Evolutionary conservation across 2,888 invertebrate genomes (phyloP).

Genomic region (Stenodera caucasica): DNA sequence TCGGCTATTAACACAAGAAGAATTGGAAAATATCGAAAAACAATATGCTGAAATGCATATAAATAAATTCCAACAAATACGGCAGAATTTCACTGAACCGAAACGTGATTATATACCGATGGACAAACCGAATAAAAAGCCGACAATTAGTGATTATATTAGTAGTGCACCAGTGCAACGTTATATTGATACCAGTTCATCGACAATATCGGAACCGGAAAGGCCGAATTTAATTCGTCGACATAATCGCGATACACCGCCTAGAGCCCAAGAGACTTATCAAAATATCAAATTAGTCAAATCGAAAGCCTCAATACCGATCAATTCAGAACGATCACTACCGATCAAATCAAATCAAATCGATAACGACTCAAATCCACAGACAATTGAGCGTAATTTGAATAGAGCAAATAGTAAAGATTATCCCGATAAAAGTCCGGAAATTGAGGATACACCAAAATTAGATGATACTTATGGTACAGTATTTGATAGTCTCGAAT

Average conservation of each 20-base stretch:
- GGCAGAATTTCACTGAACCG: slow-evolving; percentile 41
- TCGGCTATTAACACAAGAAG: slow-evolving; percentile 16
- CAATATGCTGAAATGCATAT: slow-evolving; percentile 48
- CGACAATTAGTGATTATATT: slow-evolving; percentile 39
- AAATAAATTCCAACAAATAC: slow-evolving; percentile 44
- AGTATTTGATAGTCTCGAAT: slow-evolving; percentile 45
- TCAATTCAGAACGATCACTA: slow-evolving; percentile 50
- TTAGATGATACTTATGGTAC: slow-evolving; percentile 49
- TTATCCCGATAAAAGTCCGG: slow-evolving; percentile 15
- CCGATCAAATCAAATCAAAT: slow-evolving; percentile 49
- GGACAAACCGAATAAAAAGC: slow-evolving; percentile 38
- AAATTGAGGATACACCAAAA: slow-evolving; percentile 15
- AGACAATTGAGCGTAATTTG: slow-evolving; percentile 34
- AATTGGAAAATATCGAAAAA: slow-evolving; percentile 39
- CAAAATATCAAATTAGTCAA: slow-evolving; percentile 50
- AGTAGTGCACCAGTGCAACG: slow-evolving; percentile 41
- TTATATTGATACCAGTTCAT: slow-evolving; percentile 52
- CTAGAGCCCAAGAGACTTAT: slow-evolving; percentile 47
- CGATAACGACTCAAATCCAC: slow-evolving; percentile 20
- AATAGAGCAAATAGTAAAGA: slow-evolving; percentile 22
- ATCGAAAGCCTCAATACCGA: slow-evolving; percentile 53
- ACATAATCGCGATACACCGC: slow-evolving; percentile 43
- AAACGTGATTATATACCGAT: slow-evolving; percentile 43
- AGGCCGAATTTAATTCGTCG: slow-evolving; percentile 34
- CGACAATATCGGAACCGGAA: slow-evolving; percentile 52